Percentiles rank a stretch among this genome's conserved stretches.
These are phyloP conservation scores for Tubiluchus corallicola DNA, from an alignment of 2,888 invertebrate genomes.

Conservation along the genomic window DNA sequence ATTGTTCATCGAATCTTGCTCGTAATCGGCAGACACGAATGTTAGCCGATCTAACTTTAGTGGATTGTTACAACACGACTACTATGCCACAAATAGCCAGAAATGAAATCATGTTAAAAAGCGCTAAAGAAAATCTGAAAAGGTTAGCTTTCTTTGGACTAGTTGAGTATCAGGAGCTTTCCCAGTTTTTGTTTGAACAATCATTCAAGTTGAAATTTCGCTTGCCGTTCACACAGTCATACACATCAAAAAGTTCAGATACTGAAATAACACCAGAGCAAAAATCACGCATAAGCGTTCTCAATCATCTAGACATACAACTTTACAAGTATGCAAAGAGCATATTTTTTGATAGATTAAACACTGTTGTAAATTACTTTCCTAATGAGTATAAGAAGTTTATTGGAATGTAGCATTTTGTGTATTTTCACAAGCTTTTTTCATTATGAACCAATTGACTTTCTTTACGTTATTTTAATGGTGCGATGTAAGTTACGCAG, in stretches of 20 bases:
- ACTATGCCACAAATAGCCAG: conserved; percentile 43
- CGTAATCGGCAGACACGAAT: conserved; percentile 91
- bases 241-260: conserved; percentile 64
- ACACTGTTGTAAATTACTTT: conserved; percentile 33
- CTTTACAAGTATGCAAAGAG: conserved; percentile 80
- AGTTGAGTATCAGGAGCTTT: conserved; percentile 67
- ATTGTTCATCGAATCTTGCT: conserved; percentile 80
- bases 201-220: conserved; percentile 17
- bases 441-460: too few relatives aligned
- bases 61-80: conserved; percentile 77
- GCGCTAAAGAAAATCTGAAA: conserved; percentile 82
- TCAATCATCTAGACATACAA: conserved; percentile 76
- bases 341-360: conserved; percentile 55
- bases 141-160: conserved; percentile 94
- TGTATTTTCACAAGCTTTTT: too few relatives aligned
- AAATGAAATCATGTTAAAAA: conserved; percentile 69
- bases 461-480: too few relatives aligned
- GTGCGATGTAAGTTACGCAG: too few relatives aligned
- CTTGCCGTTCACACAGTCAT: conserved; percentile 66
- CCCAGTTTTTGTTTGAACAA: conserved; percentile 28
- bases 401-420: too few relatives aligned
- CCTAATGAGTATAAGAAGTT: not conserved
- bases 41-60: conserved; percentile 81
- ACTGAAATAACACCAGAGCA: conserved; percentile 54
- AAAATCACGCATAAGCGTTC: conserved; percentile 48